A percentile compares a stretch with the other conserved stretches of the same genome.
phyloP scores from a whole-genome alignment of 1,140 invertebrate species.

The Daktulosphaira vitifoliae region DNA sequence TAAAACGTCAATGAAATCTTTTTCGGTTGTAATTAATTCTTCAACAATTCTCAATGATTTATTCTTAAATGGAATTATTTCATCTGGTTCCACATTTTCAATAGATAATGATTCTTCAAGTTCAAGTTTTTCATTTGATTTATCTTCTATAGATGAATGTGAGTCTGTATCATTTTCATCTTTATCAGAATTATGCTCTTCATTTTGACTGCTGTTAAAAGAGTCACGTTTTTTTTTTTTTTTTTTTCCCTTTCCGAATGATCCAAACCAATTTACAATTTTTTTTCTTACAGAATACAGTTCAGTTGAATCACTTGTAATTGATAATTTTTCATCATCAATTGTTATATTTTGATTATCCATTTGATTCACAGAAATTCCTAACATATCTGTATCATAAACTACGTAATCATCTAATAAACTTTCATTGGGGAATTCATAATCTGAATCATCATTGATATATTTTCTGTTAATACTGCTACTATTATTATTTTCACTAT shows the following conservation, averaged over 20 bases:
- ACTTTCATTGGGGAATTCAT: not conserved
- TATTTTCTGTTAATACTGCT: constrained; percentile 9
- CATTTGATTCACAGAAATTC: not conserved
- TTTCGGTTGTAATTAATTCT: constrained; percentile 61
- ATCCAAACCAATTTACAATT: constrained; percentile 38
- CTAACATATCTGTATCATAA: not conserved
- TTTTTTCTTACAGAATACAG: constrained; percentile 36
- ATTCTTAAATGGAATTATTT: constrained; percentile 43
- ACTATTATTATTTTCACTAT: constrained; percentile 19
- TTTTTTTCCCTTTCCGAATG: constrained; percentile 38
- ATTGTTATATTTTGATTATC: not conserved
- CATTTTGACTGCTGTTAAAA: constrained; percentile 34
- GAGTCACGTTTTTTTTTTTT: constrained; percentile 34
- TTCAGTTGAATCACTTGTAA: constrained; percentile 34
- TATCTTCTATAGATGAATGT: constrained; percentile 23
- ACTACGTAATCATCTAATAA: constrained; percentile 6
- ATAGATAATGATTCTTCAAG: constrained; percentile 31
- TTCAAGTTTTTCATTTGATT: constrained; percentile 11
- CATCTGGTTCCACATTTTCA: constrained; percentile 34
- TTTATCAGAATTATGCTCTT: constrained; percentile 16
- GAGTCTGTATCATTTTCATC: constrained; percentile 30
- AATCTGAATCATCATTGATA: not conserved
- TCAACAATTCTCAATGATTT: constrained; percentile 53
- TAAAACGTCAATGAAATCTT: constrained; percentile 59
- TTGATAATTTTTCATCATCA: constrained; percentile 28